Conservation (phyloP, 2,113 vertebrate genomes). For the Varanus komodoensis region DNA sequence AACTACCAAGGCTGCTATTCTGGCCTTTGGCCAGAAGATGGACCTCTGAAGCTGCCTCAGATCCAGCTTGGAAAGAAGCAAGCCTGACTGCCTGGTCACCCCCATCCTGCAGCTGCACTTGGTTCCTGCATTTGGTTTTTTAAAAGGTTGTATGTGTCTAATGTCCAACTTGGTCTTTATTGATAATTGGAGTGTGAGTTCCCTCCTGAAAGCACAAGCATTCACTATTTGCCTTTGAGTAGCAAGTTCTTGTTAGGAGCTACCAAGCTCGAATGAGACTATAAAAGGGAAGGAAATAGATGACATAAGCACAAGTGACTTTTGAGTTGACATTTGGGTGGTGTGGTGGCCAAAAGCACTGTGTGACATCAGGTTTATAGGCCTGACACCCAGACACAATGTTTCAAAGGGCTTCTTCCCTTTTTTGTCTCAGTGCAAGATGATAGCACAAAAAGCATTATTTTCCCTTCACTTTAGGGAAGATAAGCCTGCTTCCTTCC, state of each 20-base stretch:
- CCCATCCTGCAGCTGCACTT: not conserved
- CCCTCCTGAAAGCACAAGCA: not conserved
- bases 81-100: not conserved
- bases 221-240: not conserved
- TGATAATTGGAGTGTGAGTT: not conserved
- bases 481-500: not conserved
- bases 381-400: not conserved
- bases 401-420: not conserved
- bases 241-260: not conserved
- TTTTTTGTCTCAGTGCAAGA: not conserved
- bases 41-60: no score
- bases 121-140: not conserved
- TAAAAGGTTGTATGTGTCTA: not conserved
- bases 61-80: not conserved
- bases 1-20: no score
- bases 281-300: not conserved
- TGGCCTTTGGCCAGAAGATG: no score
- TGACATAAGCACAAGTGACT: not conserved
- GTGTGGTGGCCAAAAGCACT: not conserved
- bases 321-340: not conserved
- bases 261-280: not conserved
- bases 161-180: not conserved
- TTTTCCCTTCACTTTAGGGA: not conserved
- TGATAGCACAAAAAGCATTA: not conserved
- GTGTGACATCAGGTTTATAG: not conserved